Conservation (phyloP, 1,140 invertebrate species). For the Caenorhabditis brenneri region DNA sequence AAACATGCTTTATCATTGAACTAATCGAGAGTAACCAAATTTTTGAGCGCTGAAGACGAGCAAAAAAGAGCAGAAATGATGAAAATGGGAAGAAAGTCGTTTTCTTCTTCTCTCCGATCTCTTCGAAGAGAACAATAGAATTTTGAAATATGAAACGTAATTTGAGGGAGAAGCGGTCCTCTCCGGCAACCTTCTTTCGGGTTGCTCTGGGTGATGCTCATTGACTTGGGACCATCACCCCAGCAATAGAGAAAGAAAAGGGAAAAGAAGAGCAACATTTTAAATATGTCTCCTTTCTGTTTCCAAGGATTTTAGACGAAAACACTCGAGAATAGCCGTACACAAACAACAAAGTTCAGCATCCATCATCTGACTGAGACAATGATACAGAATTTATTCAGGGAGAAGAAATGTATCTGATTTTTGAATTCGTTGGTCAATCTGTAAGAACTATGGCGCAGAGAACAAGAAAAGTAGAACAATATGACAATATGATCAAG, state of each 20-base stretch:
- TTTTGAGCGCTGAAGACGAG: background rate
- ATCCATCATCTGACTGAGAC: background rate
- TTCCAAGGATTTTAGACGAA: background rate
- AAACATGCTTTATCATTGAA: background rate
- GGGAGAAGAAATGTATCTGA: too few species aligned
- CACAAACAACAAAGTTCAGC: background rate
- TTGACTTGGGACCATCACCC: background rate
- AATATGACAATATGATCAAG: too few species aligned
- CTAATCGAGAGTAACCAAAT: background rate
- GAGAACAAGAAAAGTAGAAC: too few species aligned
- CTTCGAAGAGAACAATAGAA: background rate
- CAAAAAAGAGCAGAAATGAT: background rate
- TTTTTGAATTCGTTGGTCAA: too few species aligned
- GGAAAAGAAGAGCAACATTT: background rate
- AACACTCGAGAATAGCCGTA: constrained; percentile 1
- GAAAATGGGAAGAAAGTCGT: background rate
- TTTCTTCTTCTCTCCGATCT: background rate
- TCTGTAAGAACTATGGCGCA: too few species aligned
- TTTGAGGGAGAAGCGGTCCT: background rate
- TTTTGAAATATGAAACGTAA: constrained; percentile 37
- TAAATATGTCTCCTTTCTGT: background rate
- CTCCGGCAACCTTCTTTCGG: background rate
- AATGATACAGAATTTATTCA: too few species aligned
- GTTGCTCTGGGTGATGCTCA: constrained; percentile 17
- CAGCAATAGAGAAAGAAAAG: background rate